Percentiles rank a stretch among this genome's conserved stretches.
Conservation (phyloP, 2,113 vertebrate genomes). For the Centropus bengalensis region DNA sequence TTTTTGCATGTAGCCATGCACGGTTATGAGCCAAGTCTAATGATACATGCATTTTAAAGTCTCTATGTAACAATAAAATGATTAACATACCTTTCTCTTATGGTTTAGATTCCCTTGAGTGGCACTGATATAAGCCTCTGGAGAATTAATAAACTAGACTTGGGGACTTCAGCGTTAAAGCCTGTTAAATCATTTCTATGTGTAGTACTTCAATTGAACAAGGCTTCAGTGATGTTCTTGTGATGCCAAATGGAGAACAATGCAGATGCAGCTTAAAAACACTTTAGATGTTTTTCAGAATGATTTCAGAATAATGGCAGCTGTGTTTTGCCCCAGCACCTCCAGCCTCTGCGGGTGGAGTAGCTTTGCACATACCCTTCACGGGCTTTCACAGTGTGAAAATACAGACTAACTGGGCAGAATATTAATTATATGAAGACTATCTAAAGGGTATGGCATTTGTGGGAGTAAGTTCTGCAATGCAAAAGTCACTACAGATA, state of each 20-base stretch:
- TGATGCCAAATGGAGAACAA: background rate
- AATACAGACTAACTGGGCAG: background rate
- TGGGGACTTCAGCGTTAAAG: constrained; percentile 4
- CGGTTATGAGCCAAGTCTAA: constrained; percentile 24
- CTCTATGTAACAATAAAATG: constrained; percentile 34
- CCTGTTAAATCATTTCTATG: background rate
- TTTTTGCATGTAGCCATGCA: constrained; percentile 27
- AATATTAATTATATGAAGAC: background rate
- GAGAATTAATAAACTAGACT: constrained; percentile 35
- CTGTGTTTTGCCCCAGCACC: background rate
- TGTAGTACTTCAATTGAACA: background rate
- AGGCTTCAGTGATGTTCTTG: background rate
- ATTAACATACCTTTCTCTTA: constrained; percentile 38
- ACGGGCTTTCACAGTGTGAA: background rate
- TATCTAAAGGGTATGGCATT: background rate
- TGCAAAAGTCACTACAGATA: background rate
- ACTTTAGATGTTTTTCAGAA: fast-evolving
- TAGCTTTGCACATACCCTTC: background rate
- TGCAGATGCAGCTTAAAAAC: background rate
- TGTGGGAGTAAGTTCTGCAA: background rate
- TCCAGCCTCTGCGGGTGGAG: background rate
- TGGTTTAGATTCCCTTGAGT: constrained; percentile 5
- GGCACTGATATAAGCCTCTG: constrained; percentile 4
- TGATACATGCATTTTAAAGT: constrained; percentile 41
- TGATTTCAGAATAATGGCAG: constrained; percentile 41